These are phyloP conservation scores for Drosophila robusta DNA, from an alignment of 2,888 invertebrate genomes.

Conservation along the genomic window DNA sequence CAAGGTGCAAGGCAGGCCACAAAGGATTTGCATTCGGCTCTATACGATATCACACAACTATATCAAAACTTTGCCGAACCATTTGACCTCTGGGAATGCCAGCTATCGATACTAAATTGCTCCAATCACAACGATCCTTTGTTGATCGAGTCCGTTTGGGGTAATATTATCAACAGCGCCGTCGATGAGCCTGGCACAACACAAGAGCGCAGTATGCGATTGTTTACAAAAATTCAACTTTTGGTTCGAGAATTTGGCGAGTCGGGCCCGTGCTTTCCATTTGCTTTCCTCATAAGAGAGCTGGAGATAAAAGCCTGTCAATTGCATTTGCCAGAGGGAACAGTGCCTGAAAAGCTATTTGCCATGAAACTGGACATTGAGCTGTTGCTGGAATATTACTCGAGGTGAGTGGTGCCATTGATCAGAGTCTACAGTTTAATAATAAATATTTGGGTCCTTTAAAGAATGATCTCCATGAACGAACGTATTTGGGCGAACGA, in stretches of 20 bases:
- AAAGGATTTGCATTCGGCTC: constrained; percentile 90
- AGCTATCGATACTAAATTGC: constrained; percentile 97
- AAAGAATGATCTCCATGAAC: constrained; percentile 91
- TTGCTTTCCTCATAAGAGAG: constrained; percentile 93
- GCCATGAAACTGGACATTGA: constrained; percentile 92
- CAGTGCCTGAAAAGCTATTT: constrained; percentile 91
- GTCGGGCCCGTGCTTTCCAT: constrained; percentile 94
- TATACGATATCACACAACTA: constrained; percentile 95
- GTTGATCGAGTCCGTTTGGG: constrained; percentile 96
- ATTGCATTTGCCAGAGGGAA: constrained; percentile 89
- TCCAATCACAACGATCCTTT: constrained; percentile 96
- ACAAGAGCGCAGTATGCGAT: constrained; percentile 88
- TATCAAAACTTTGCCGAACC: constrained; percentile 97
- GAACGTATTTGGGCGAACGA: constrained; percentile 94
- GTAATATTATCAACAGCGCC: constrained; percentile 88
- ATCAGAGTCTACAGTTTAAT: too few relatives aligned
- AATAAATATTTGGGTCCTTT: not conserved
- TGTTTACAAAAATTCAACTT: constrained; percentile 91
- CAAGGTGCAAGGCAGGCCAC: constrained; percentile 88
- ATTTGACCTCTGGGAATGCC: constrained; percentile 95
- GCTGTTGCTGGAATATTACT: constrained; percentile 92
- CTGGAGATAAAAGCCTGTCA: constrained; percentile 92
- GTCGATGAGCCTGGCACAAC: constrained; percentile 84
- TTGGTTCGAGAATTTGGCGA: constrained; percentile 92
- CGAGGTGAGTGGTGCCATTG: constrained; percentile 83